phyloP scores from a whole-genome alignment of 2,888 invertebrate genomes.

The Harmothoe impar region DNA sequence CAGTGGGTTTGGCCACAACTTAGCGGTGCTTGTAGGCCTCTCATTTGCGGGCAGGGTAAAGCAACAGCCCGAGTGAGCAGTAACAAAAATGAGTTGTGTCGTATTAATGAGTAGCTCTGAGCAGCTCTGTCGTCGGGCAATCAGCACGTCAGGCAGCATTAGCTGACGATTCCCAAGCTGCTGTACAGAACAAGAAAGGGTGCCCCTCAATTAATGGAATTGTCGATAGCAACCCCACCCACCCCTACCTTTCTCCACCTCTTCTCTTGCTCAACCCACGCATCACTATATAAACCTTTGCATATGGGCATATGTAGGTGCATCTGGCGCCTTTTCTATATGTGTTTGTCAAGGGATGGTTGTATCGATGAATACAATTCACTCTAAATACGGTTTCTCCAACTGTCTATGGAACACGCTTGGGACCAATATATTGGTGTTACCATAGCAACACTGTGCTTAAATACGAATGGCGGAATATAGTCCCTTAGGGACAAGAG shows the following conservation, averaged over 20 bases:
- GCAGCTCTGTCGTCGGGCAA: conserved; percentile 21
- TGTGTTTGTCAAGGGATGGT: too few species aligned
- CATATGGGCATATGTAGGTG: not conserved
- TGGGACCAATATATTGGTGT: not conserved
- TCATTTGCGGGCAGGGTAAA: not conserved
- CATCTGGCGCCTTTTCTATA: too few species aligned
- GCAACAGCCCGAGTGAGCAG: conserved; percentile 10
- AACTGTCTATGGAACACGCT: not conserved
- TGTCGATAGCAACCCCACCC: not conserved
- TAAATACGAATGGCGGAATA: not conserved
- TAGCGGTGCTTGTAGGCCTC: not conserved
- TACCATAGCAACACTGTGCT: not conserved
- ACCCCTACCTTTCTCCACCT: not conserved
- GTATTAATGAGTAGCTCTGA: conserved; percentile 31
- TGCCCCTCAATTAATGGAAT: not conserved
- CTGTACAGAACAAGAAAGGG: conserved; percentile 9
- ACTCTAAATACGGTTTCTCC: not conserved
- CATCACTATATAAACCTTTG: too few species aligned
- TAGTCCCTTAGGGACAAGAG: too few species aligned
- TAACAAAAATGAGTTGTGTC: conserved; percentile 38
- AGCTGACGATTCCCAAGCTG: not conserved
- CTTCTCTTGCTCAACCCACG: too few species aligned
- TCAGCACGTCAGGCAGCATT: conserved; percentile 22
- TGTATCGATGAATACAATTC: not conserved
- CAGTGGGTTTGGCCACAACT: not conserved